Base-by-base conservation (phyloP, 2,888 invertebrate species). In the Nomada ferruginata region DNA sequence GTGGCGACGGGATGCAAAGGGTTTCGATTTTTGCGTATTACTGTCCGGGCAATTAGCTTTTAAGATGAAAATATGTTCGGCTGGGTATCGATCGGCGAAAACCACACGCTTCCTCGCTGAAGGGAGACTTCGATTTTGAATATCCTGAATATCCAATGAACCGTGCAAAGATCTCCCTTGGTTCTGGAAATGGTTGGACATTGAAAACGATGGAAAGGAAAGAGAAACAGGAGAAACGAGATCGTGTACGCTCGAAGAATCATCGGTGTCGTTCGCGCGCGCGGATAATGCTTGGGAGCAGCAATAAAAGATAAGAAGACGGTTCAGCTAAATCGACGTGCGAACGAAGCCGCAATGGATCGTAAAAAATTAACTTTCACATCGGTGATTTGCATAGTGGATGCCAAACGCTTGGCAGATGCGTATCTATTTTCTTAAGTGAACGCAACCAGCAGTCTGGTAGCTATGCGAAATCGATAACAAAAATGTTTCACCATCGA, bases 311-410 rank as follows among this genome's bases (percentile, higher is more conserved):
- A 82, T 83, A 83, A 82, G 76, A 59, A 64, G 69, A 80, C 73
- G 50, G 42, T 70, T 61, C 36, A 69, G 53, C 29, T 42, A 11
- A 2, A 47, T 15, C 42, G n/a, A n/a, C 42, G 66, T 29, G 18
- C 42, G 55, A 42, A 59, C 63, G 70, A 59, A 76, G 82, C 66
- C 61, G 73, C 82, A 70, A 73, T 63, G 82, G 82, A 70, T 82
- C 76, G 82, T 76, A 57, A 82, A 82, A 76, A 76, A 83, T 83
- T 82, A 74, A 83, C 82, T 83, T 82, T 83, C 76, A 69, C 82
- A 59, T 76, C 36, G 44, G 18, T 73, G 73, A 83, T 82, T 76
- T 73, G 82, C 82, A 81, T 75, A 53, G 52, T 18, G 44, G 74
- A 74, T 81, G 20, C 59, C 70, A 52, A 53, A 15, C 57, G 26